phyloP scores from a whole-genome alignment of 2,797 vertebrate species.

The Rhinella marina region DNA sequence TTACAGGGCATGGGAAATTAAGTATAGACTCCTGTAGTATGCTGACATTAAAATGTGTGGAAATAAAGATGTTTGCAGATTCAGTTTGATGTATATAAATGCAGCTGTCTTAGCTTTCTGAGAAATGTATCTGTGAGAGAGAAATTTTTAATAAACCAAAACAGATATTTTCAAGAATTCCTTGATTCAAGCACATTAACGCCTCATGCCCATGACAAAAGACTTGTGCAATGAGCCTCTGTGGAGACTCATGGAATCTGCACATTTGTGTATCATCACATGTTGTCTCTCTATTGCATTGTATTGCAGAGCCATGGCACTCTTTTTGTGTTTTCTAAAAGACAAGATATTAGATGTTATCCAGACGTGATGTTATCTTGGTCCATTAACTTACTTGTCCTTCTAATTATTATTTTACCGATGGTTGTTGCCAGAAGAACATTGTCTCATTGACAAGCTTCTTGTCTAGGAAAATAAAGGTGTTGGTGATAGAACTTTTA shows the following conservation, averaged over 20 bases:
- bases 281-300: too few relatives aligned
- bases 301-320: too few relatives aligned
- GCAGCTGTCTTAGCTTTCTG: conserved; percentile 6
- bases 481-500: not conserved
- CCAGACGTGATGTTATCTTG: too few relatives aligned
- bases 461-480: too few relatives aligned
- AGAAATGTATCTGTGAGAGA: not conserved
- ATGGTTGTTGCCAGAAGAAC: too few relatives aligned
- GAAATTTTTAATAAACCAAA: not conserved
- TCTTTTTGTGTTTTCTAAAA: not conserved
- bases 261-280: too few relatives aligned
- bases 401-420: too few relatives aligned
- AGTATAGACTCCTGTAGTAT: conserved; percentile 12
- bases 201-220: not conserved
- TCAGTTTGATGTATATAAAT: conserved; percentile 30
- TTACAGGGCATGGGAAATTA: conserved; percentile 17
- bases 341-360: too few relatives aligned
- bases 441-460: too few relatives aligned
- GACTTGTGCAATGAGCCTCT: not conserved
- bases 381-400: too few relatives aligned
- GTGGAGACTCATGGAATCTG: not conserved
- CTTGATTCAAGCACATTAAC: not conserved
- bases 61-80: conserved; percentile 18
- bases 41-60: conserved; percentile 40
- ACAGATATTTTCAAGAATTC: conserved; percentile 3